phyloP scores from a whole-genome alignment of 2,797 vertebrate genomes.

The Myripristis murdjan region DNA sequence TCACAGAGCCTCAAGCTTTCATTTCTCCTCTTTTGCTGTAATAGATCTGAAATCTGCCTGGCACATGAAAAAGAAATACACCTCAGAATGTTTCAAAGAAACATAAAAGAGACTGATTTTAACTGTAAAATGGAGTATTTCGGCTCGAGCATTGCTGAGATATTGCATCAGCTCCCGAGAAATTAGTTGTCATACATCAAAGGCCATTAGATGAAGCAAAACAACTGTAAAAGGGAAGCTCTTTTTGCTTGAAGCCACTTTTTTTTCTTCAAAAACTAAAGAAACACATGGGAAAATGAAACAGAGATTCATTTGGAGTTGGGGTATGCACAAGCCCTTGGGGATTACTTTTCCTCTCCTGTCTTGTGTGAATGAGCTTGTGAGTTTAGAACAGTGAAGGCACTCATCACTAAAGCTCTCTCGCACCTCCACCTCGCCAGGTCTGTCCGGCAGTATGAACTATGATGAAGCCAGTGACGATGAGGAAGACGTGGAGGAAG shows the following conservation, averaged over 20 bases:
- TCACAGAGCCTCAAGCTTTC: background rate
- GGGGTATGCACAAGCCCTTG: constrained; percentile 4
- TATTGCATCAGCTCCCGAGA: constrained; percentile 52
- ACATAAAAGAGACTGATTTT: constrained; percentile 11
- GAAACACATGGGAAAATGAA: background rate
- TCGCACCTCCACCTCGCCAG: constrained; percentile 71
- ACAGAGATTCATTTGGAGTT: constrained; percentile 12
- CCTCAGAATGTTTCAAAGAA: constrained; percentile 13
- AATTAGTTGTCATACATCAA: constrained; percentile 32
- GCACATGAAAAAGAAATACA: background rate
- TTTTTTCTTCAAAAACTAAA: constrained; percentile 11
- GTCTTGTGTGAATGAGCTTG: background rate
- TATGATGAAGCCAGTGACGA: constrained; percentile 89
- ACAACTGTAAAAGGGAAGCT: background rate
- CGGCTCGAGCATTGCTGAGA: constrained; percentile 22
- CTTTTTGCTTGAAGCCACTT: constrained; percentile 5
- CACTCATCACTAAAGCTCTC: constrained; percentile 9
- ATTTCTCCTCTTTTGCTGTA: background rate
- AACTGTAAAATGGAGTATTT: background rate
- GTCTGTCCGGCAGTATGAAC: constrained; percentile 93
- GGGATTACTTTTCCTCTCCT: constrained; percentile 11
- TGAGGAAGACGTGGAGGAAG: constrained; percentile 86
- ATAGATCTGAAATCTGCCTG: constrained; percentile 4
- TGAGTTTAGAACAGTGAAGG: background rate
- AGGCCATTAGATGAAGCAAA: constrained; percentile 9